Conservation (phyloP, 2,888 invertebrate species). For the Mythimna ferrago region DNA sequence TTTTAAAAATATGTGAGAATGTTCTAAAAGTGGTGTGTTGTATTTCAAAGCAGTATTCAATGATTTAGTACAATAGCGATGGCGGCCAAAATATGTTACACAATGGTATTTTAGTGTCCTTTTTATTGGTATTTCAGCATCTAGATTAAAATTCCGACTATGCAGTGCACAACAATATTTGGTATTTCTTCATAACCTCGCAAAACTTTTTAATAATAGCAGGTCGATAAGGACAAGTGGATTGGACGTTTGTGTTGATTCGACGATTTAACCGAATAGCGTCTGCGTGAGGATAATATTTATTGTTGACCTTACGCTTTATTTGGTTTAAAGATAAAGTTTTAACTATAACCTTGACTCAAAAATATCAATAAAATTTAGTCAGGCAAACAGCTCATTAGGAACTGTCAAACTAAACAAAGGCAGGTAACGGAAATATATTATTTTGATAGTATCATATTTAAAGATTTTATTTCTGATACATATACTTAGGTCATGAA, state of each 20-base stretch:
- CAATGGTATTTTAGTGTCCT: neutral
- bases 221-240: conserved; percentile 36
- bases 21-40: conserved; percentile 62
- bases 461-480: neutral
- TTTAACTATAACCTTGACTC: conserved; percentile 51
- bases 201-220: conserved; percentile 5
- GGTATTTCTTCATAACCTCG: conserved; percentile 19
- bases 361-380: conserved; percentile 48
- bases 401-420: conserved; percentile 41
- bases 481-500: no score
- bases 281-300: conserved; percentile 29
- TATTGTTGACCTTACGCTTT: conserved; percentile 47
- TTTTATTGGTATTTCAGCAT: conserved; percentile 25
- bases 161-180: conserved; percentile 2
- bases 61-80: conserved; percentile 13
- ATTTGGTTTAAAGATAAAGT: conserved; percentile 37
- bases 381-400: conserved; percentile 54
- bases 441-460: neutral
- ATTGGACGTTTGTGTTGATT: neutral
- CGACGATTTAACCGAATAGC: conserved; percentile 23
- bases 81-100: conserved; percentile 5
- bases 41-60: conserved; percentile 52
- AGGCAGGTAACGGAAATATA: neutral
- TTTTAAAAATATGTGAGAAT: conserved; percentile 61
- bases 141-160: conserved; percentile 6